Conservation (phyloP, 2,888 invertebrate genomes). For the Drosophila yooni region DNA sequence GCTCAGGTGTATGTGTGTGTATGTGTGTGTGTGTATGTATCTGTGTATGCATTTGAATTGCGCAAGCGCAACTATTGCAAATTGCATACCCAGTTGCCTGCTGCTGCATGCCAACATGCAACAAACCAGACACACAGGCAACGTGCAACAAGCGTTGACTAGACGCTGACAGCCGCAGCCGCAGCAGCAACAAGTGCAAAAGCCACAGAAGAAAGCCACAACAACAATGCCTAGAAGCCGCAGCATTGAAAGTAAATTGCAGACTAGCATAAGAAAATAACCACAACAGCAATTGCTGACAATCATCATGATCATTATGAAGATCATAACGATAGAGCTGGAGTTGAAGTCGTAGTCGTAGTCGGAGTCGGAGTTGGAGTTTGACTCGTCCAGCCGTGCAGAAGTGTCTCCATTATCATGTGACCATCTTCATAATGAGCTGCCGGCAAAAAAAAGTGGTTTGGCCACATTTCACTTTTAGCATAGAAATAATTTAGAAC, state of each 20-base stretch:
- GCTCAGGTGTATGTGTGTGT: conserved; percentile 33
- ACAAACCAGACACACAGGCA: conserved; percentile 79
- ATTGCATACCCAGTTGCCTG: conserved; percentile 69
- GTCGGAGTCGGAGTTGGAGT: background rate
- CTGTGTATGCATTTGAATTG: conserved; percentile 72
- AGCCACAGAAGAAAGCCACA: conserved; percentile 67
- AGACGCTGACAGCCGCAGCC: conserved; percentile 65
- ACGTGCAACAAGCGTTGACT: conserved; percentile 69
- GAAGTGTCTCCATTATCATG: conserved; percentile 29
- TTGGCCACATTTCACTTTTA: conserved; percentile 79
- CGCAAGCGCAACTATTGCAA: conserved; percentile 80
- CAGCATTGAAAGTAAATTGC: conserved; percentile 35
- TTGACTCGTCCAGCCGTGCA: background rate
- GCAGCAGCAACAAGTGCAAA: conserved; percentile 63
- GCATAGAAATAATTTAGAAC: conserved; percentile 80
- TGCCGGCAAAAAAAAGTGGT: conserved; percentile 69
- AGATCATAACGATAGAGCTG: conserved; percentile 25
- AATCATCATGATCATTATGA: conserved; percentile 6
- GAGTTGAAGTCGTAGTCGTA: background rate
- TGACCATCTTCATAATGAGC: conserved; percentile 48
- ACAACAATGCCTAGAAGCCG: conserved; percentile 53
- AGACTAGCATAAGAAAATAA: conserved; percentile 39
- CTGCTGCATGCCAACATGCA: conserved; percentile 78
- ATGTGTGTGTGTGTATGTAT: conserved; percentile 38
- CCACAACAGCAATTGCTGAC: conserved; percentile 4